Conservation (phyloP, 2,797 vertebrate species). For the Sphenopsis melanotis region DNA sequence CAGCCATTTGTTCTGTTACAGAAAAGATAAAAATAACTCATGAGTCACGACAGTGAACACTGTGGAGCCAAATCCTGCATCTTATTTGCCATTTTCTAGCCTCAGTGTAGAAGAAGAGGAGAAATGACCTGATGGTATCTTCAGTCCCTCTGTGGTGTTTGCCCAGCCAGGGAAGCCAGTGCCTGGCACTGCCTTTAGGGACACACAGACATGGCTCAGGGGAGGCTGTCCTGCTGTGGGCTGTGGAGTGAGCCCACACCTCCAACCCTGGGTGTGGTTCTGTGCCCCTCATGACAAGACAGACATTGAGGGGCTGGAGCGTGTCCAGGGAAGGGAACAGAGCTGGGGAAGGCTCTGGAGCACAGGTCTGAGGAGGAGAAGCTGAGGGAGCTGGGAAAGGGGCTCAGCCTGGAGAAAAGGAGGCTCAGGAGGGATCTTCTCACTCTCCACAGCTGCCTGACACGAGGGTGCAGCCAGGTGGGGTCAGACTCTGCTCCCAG, state of each 20-base stretch:
- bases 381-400: not conserved
- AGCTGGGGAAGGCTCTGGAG: not conserved
- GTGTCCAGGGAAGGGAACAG: fast-evolving
- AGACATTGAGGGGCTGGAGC: not conserved
- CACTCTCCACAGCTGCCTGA: fast-evolving
- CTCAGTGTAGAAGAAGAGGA: not conserved
- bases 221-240: not conserved
- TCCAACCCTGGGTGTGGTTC: fast-evolving
- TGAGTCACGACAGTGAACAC: not conserved
- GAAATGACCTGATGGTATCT: not conserved
- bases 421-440: not conserved
- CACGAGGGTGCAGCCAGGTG: not conserved
- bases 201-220: fast-evolving
- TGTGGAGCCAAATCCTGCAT: not conserved
- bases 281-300: fast-evolving
- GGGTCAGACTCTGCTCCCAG: fast-evolving
- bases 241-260: not conserved
- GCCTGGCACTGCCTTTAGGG: not conserved
- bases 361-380: not conserved
- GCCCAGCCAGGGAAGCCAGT: not conserved
- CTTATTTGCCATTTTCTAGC: conserved; percentile 25
- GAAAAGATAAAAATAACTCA: conserved; percentile 41
- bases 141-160: not conserved
- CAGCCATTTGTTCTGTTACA: not conserved
- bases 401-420: not conserved